phyloP scores from a whole-genome alignment of 2,888 invertebrate genomes.

The Phalera bucephala region DNA sequence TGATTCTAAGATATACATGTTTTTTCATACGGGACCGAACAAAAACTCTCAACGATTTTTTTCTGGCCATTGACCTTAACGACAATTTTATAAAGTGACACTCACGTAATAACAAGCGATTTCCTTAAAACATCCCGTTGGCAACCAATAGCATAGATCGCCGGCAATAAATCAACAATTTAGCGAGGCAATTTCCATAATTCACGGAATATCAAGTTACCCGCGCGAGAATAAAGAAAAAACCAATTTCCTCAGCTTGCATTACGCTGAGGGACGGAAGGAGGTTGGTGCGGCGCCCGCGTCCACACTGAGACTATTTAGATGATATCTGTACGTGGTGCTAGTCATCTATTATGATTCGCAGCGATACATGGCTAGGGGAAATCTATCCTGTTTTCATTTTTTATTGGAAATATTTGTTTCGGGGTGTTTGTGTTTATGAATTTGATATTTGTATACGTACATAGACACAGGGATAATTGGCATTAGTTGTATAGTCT shows the following conservation, averaged over 20 bases:
- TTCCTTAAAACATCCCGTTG: constrained; percentile 41
- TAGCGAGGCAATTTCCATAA: constrained; percentile 78
- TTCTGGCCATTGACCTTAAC: too few species aligned
- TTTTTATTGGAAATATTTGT: too few species aligned
- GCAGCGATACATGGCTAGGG: too few species aligned
- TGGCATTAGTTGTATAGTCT: too few species aligned
- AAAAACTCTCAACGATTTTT: too few species aligned
- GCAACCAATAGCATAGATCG: constrained; percentile 53
- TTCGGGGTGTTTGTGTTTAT: too few species aligned
- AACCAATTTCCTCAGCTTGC: constrained; percentile 78
- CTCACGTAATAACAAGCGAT: constrained; percentile 22
- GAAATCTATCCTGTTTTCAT: too few species aligned
- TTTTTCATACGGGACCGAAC: too few species aligned
- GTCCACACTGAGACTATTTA: constrained; percentile 46
- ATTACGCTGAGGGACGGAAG: constrained; percentile 60
- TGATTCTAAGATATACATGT: too few species aligned
- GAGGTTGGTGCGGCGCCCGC: constrained; percentile 32
- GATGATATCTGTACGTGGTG: neutral
- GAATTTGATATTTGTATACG: too few species aligned
- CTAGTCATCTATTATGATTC: too few species aligned
- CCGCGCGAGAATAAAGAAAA: constrained; percentile 73
- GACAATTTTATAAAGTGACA: neutral
- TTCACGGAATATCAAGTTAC: constrained; percentile 81
- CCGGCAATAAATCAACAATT: constrained; percentile 76
- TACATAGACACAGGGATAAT: too few species aligned